A percentile compares a stretch with the other conserved stretches of the same genome.
These are phyloP conservation scores for Rhegmatorhina hoffmannsi DNA, from an alignment of 2,113 vertebrate genomes.

Conservation along the genomic window DNA sequence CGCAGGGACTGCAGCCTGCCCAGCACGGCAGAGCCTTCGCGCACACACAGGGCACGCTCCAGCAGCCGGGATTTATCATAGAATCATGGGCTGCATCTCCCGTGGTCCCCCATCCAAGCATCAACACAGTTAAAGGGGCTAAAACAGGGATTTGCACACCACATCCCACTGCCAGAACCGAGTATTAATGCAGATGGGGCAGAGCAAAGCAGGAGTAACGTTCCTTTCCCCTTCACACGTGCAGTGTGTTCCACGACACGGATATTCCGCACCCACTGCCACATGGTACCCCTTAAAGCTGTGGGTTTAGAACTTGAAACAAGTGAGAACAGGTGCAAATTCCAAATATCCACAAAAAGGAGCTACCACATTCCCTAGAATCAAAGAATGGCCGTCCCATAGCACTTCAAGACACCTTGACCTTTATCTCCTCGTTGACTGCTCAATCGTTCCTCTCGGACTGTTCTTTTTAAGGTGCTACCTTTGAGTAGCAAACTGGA, in stretches of 20 bases:
- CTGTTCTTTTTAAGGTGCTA: background rate
- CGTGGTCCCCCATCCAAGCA: background rate
- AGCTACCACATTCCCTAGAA: background rate
- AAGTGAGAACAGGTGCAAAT: background rate
- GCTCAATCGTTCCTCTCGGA: background rate
- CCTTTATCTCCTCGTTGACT: background rate
- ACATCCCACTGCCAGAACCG: background rate
- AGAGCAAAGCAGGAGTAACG: background rate
- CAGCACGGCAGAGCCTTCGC: background rate
- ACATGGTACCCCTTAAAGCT: accelerated
- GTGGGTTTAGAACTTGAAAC: background rate
- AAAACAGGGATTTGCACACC: background rate
- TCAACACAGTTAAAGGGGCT: background rate
- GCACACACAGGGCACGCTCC: background rate
- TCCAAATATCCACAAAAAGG: too few relatives aligned
- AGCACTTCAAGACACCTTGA: background rate
- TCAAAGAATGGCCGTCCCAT: accelerated
- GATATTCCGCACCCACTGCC: background rate
- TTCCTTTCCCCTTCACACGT: background rate
- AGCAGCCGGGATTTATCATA: background rate
- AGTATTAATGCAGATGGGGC: background rate
- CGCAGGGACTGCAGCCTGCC: background rate
- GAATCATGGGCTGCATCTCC: background rate
- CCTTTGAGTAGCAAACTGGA: background rate
- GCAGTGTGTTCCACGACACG: accelerated